Evolutionary conservation across 2,888 invertebrate genomes (phyloP).

Genomic region (Glomeris marginata): DNA sequence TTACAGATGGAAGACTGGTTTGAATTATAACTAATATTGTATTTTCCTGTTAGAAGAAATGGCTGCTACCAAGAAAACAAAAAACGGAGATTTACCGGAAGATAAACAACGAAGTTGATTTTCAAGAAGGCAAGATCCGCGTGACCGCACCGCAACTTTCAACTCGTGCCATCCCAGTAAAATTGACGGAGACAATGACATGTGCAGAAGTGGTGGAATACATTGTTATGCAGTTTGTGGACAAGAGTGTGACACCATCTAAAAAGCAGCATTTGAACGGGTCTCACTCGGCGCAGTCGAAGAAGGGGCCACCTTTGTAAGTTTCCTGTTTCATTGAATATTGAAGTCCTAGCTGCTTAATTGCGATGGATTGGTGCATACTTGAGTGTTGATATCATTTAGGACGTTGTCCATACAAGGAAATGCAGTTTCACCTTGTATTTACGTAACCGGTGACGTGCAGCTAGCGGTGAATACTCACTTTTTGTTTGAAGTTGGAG

Average conservation of each 20-base stretch:
- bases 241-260: slow-evolving; percentile 1
- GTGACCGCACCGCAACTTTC: slow-evolving; percentile 11
- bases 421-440: slow-evolving; percentile 2
- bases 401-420: slow-evolving; percentile 1
- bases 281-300: not conserved
- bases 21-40: not conserved
- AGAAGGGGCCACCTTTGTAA: not conserved
- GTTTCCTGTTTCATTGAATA: not conserved
- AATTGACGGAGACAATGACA: slow-evolving; percentile 6
- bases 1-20: too few species aligned
- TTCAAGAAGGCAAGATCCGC: slow-evolving; percentile 13
- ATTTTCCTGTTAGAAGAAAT: slow-evolving; percentile 6
- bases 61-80: slow-evolving; percentile 22
- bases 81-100: slow-evolving; percentile 24
- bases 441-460: slow-evolving; percentile 1
- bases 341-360: not conserved
- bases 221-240: slow-evolving; percentile 4
- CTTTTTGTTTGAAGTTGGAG: slow-evolving; percentile 12
- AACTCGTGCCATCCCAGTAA: slow-evolving; percentile 3
- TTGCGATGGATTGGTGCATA: not conserved
- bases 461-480: slow-evolving; percentile 8
- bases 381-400: not conserved
- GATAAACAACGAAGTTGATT: slow-evolving; percentile 24
- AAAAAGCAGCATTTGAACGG: slow-evolving; percentile 4
- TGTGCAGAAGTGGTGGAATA: slow-evolving; percentile 8